Conservation (phyloP, 2,797 vertebrate species). For the Epinephelus awoara region DNA sequence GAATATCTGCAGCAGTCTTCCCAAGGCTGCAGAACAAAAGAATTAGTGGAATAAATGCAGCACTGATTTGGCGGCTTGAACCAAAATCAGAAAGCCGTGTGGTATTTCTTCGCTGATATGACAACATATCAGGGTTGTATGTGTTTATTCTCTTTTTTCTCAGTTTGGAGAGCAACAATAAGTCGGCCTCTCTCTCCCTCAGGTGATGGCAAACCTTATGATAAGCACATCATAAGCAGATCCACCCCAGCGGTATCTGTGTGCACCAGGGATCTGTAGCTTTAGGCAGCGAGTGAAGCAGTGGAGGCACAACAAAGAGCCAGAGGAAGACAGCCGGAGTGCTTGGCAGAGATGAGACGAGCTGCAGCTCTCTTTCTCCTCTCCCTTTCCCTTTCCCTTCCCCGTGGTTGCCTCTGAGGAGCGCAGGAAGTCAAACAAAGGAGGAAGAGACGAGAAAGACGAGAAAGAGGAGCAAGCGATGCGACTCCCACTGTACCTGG, state of each 20-base stretch:
- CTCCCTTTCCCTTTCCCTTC: conserved; percentile 42
- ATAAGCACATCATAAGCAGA: conserved; percentile 78
- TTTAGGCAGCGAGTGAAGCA: conserved; percentile 59
- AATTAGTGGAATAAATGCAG: conserved; percentile 45
- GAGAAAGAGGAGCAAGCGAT: conserved; percentile 41
- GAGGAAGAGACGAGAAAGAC: conserved; percentile 49
- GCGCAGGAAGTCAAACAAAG: conserved; percentile 73
- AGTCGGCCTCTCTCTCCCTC: conserved; percentile 54
- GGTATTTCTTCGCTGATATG: conserved; percentile 27
- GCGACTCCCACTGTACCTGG: conserved; percentile 43
- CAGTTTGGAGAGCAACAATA: conserved; percentile 55
- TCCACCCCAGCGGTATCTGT: conserved; percentile 74
- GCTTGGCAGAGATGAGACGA: conserved; percentile 72
- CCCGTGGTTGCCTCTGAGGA: conserved; percentile 53
- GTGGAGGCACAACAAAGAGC: conserved; percentile 79
- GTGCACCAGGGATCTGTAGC: conserved; percentile 74
- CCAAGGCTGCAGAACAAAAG: conserved; percentile 56
- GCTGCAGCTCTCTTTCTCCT: conserved; percentile 55
- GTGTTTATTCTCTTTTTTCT: conserved; percentile 50
- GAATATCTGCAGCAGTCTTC: conserved; percentile 46
- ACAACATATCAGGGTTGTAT: conserved; percentile 41
- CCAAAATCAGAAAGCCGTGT: conserved; percentile 26
- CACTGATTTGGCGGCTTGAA: conserved; percentile 23
- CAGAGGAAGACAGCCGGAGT: conserved; percentile 74
- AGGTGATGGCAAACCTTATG: conserved; percentile 78